phyloP scores from a whole-genome alignment of 2,113 vertebrate species.

The Rhegmatorhina hoffmannsi region DNA sequence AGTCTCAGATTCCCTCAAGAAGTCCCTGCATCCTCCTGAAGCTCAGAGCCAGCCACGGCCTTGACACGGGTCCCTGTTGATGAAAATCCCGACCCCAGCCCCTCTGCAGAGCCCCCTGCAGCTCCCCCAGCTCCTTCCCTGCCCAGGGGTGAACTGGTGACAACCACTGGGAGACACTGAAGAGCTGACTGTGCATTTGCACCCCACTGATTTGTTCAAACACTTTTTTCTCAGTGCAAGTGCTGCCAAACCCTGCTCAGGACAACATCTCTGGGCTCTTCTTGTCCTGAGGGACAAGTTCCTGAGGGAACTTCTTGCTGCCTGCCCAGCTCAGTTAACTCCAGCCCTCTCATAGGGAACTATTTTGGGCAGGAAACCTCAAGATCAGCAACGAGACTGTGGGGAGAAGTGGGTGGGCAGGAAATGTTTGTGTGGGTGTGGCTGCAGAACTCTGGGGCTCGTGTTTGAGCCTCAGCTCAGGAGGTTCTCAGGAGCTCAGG shows the following conservation, averaged over 20 bases:
- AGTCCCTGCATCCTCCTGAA: neutral
- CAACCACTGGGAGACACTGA: neutral
- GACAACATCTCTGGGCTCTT: neutral
- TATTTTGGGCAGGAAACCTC: neutral
- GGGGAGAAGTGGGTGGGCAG: neutral
- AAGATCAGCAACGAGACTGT: fast-evolving
- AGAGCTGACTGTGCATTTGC: neutral
- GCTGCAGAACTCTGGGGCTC: neutral
- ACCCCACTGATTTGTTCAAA: neutral
- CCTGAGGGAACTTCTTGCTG: neutral
- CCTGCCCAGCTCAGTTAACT: neutral
- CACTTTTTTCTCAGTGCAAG: fast-evolving
- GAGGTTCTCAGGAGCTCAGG: no score
- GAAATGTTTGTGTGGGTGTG: no score
- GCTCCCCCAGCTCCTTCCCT: neutral
- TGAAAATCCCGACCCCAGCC: neutral
- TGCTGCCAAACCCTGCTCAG: neutral
- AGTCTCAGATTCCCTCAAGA: neutral
- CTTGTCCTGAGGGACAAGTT: neutral
- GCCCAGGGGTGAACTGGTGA: neutral
- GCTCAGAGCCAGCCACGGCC: neutral
- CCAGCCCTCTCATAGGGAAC: neutral
- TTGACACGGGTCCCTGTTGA: neutral
- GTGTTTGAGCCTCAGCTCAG: fast-evolving
- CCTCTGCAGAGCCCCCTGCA: neutral